Evolutionary conservation across 2,797 vertebrate genomes (phyloP).

Genomic region (Betta splendens): DNA sequence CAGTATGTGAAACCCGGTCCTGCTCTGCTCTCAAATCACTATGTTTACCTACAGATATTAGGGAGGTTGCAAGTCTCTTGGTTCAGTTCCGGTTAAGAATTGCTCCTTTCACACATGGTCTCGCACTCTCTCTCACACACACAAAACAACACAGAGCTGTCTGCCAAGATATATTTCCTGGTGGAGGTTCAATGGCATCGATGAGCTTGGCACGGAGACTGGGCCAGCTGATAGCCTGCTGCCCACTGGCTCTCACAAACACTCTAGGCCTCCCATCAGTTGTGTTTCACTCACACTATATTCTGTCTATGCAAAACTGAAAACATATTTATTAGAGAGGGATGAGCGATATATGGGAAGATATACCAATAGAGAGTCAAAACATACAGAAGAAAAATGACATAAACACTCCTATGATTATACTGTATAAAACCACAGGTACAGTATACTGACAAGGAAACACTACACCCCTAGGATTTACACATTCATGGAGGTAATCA

Average conservation of each 20-base stretch:
- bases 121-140: background rate
- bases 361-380: no score
- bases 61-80: slow-evolving; percentile 26
- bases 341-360: no score
- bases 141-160: slow-evolving; percentile 19
- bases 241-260: slow-evolving; percentile 41
- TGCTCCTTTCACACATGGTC: slow-evolving; percentile 46
- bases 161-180: slow-evolving; percentile 57
- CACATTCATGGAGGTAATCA: slow-evolving; percentile 58
- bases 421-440: slow-evolving; percentile 10
- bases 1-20: no score
- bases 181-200: slow-evolving; percentile 54
- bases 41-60: slow-evolving; percentile 27
- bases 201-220: slow-evolving; percentile 55
- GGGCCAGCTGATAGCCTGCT: slow-evolving; percentile 39
- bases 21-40: slow-evolving; percentile 20
- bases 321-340: slow-evolving; percentile 28
- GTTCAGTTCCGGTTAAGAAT: slow-evolving; percentile 43
- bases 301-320: slow-evolving; percentile 29
- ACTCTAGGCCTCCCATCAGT: slow-evolving; percentile 6
- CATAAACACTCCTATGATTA: slow-evolving; percentile 22
- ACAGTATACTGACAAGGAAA: slow-evolving; percentile 6
- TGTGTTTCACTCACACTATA: slow-evolving; percentile 20
- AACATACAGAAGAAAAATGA: background rate
- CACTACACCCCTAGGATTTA: slow-evolving; percentile 35